These are phyloP conservation scores for Cheumatopsyche charites DNA, from an alignment of 1,140 invertebrate species.

Conservation along the genomic window DNA sequence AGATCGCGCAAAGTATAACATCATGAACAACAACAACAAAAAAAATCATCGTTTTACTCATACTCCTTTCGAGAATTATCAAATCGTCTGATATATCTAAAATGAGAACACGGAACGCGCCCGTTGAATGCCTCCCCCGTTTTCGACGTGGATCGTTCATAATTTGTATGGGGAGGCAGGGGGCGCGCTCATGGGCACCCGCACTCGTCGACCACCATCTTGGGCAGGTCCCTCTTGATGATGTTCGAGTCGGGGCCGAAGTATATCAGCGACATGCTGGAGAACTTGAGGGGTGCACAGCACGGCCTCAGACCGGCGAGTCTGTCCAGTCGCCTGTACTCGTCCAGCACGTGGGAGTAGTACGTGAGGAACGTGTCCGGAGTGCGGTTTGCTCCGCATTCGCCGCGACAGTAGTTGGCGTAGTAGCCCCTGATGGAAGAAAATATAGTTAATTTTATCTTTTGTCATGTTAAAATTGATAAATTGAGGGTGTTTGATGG, in stretches of 20 bases:
- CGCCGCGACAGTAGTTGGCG: constrained; percentile 93
- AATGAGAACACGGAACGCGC: constrained; percentile 40
- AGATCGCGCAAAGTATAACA: constrained; percentile 33
- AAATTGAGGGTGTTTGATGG: too few relatives aligned
- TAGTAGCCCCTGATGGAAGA: constrained; percentile 80
- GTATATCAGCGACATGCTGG: constrained; percentile 91
- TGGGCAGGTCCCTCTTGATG: constrained; percentile 91
- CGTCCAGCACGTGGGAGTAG: constrained; percentile 88
- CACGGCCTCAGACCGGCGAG: constrained; percentile 82
- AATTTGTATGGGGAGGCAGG: constrained; percentile 19
- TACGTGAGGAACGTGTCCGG: constrained; percentile 85
- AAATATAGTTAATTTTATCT: too few relatives aligned
- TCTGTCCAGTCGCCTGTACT: constrained; percentile 78
- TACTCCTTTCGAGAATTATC: too few relatives aligned
- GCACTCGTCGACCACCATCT: constrained; percentile 96
- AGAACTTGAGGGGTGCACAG: constrained; percentile 93
- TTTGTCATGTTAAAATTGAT: too few relatives aligned
- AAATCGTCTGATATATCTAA: too few relatives aligned
- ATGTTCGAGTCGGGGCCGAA: constrained; percentile 89
- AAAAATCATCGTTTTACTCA: too few relatives aligned
- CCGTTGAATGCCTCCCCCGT: constrained; percentile 45
- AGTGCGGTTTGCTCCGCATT: constrained; percentile 77
- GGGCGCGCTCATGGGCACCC: constrained; percentile 77
- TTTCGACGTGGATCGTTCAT: too few relatives aligned
- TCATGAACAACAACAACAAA: too few relatives aligned